These are phyloP conservation scores for Porites evermanni DNA, from an alignment of 92 coral and sea anemone genomes.

Conservation along the genomic window DNA sequence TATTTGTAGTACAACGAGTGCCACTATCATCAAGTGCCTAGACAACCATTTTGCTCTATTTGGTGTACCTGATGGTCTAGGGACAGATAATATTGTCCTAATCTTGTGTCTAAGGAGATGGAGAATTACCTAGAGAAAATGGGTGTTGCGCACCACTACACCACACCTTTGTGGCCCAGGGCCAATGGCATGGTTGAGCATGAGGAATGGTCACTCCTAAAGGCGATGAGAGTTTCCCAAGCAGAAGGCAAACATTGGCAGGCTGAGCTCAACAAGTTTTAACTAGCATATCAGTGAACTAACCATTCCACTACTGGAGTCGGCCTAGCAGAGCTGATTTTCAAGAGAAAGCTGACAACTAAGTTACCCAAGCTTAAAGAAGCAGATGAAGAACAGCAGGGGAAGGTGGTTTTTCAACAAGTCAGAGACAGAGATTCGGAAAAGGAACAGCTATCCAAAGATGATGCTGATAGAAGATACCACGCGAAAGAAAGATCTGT, in stretches of 20 bases:
- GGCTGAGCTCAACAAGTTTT: conserved; percentile 44
- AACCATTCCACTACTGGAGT: conserved; percentile 34
- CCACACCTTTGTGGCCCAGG: conserved; percentile 63
- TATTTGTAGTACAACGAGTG: conserved; percentile 28
- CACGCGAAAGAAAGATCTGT: conserved; percentile 42
- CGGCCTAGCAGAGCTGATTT: conserved; percentile 31
- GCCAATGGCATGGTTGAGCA: conserved; percentile 45
- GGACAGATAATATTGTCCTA: conserved; percentile 59
- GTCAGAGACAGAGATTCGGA: conserved; percentile 50
- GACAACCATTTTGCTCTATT: conserved; percentile 48
- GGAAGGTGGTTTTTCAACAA: conserved; percentile 10
- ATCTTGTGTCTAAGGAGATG: conserved; percentile 39
- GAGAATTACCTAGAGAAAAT: conserved; percentile 50
- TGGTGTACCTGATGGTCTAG: conserved; percentile 23
- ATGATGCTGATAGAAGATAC: conserved; percentile 47
- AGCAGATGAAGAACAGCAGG: background rate
- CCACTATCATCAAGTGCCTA: conserved; percentile 38
- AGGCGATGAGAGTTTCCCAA: conserved; percentile 48
- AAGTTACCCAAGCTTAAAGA: conserved; percentile 15
- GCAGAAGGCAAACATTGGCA: conserved; percentile 46
- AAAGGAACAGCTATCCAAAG: conserved; percentile 47
- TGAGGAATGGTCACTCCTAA: conserved; percentile 30
- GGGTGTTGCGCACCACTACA: conserved; percentile 36
- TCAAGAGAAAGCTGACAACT: conserved; percentile 15
- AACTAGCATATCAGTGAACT: conserved; percentile 36